These are phyloP conservation scores for Tachycineta bicolor DNA, from an alignment of 2,113 vertebrate genomes.

Conservation along the genomic window DNA sequence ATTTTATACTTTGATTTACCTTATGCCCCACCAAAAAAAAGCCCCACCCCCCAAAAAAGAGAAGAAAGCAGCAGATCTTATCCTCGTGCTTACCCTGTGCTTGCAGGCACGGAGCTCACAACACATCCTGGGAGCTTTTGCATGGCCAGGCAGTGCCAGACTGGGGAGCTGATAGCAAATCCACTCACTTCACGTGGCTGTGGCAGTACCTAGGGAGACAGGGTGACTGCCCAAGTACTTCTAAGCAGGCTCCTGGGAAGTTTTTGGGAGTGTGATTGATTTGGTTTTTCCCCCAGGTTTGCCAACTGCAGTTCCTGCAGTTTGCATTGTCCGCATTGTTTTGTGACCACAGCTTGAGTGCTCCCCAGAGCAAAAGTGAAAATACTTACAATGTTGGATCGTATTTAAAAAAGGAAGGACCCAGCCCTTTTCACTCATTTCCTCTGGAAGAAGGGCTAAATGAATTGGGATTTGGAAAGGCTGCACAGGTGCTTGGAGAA, in stretches of 20 bases:
- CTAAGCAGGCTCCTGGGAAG: background rate
- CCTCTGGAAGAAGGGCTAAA: background rate
- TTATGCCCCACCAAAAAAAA: background rate
- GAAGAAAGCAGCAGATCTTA: background rate
- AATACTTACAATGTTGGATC: background rate
- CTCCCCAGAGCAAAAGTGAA: background rate
- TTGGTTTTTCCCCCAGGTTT: accelerated
- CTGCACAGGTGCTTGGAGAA: background rate
- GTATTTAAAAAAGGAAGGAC: too few species aligned
- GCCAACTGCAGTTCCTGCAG: background rate
- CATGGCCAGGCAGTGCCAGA: background rate
- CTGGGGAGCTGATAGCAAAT: background rate
- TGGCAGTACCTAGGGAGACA: background rate
- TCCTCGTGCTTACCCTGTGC: background rate
- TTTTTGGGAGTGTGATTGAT: accelerated
- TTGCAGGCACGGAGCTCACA: background rate
- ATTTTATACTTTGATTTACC: background rate
- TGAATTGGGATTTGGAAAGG: background rate
- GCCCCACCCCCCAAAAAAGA: accelerated
- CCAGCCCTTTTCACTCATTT: too few species aligned
- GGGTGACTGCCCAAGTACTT: too few species aligned
- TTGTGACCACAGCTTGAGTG: accelerated
- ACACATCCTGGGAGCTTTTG: background rate
- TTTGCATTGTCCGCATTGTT: accelerated
- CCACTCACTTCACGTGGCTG: accelerated